Conservation (phyloP, 2,113 vertebrate genomes). For the Clarias batrachus region DNA sequence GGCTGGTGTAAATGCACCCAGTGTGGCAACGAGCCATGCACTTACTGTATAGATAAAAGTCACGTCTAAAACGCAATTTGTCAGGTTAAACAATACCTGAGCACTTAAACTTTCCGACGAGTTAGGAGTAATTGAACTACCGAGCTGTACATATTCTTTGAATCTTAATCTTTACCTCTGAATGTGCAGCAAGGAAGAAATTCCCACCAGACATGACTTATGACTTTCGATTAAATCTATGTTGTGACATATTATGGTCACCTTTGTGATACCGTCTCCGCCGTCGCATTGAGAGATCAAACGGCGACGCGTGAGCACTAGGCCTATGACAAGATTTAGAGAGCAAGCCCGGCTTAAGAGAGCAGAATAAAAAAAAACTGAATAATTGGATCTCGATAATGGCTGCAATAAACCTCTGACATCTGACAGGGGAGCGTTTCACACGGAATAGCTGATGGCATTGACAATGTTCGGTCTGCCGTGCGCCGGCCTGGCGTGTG, state of each 20-base stretch:
- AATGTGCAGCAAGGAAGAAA: not conserved
- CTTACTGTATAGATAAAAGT: not conserved
- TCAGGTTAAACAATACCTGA: not conserved
- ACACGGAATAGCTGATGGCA: conserved; percentile 33
- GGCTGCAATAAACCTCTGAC: conserved; percentile 32
- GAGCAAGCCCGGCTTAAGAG: not conserved
- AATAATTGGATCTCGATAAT: conserved; percentile 41
- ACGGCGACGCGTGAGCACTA: not conserved
- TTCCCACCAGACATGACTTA: not conserved
- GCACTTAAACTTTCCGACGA: not conserved
- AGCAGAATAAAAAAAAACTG: conserved; percentile 14
- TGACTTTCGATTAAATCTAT: not conserved
- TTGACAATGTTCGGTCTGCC: conserved; percentile 12
- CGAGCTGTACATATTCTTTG: not conserved
- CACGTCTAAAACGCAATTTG: not conserved
- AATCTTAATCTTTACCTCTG: not conserved
- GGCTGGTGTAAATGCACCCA: too few species aligned
- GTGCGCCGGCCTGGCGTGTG: not conserved
- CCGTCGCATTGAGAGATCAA: not conserved
- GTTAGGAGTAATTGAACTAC: not conserved
- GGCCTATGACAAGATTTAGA: not conserved
- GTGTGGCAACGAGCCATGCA: not conserved
- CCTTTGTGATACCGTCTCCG: not conserved
- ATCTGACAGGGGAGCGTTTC: conserved; percentile 31
- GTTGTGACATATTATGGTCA: too few species aligned